Conservation (phyloP, 2,888 invertebrate species). For the Alloscopus bannaensis region DNA sequence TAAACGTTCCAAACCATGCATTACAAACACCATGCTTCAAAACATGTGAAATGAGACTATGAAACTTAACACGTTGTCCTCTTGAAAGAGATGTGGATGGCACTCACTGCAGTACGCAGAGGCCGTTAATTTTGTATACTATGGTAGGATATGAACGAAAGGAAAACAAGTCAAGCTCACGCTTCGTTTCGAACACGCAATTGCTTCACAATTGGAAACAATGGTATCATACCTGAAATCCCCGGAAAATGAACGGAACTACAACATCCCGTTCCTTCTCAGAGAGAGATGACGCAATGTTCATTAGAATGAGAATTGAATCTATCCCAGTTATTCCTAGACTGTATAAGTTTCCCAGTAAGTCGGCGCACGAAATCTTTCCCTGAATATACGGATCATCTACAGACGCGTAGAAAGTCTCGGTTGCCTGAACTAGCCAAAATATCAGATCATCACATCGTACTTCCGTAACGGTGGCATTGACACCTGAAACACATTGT, state of each 20-base stretch:
- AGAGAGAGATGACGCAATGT: constrained; percentile 44
- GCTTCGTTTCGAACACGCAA: background rate
- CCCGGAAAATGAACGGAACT: constrained; percentile 55
- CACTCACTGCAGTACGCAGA: constrained; percentile 27
- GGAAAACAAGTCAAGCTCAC: background rate
- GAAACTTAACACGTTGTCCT: constrained; percentile 28
- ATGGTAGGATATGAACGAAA: constrained; percentile 12
- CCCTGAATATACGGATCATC: constrained; percentile 57
- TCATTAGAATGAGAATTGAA: constrained; percentile 53
- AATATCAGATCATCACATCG: constrained; percentile 53
- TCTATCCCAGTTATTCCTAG: constrained; percentile 55
- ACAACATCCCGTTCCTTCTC: constrained; percentile 55
- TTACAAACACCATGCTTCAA: background rate
- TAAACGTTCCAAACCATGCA: background rate
- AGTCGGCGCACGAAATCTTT: constrained; percentile 51
- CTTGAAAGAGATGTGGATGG: constrained; percentile 6
- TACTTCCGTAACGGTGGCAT: constrained; percentile 53
- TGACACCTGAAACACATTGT: constrained; percentile 39
- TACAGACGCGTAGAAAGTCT: constrained; percentile 53
- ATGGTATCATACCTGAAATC: constrained; percentile 45
- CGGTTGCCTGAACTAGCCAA: constrained; percentile 54
- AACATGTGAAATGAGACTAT: background rate
- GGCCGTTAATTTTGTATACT: constrained; percentile 17
- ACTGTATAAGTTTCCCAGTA: constrained; percentile 51
- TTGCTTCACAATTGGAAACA: too few species aligned